Conservation (phyloP, 2,797 vertebrate species). For the Pteropus rufus region DNA sequence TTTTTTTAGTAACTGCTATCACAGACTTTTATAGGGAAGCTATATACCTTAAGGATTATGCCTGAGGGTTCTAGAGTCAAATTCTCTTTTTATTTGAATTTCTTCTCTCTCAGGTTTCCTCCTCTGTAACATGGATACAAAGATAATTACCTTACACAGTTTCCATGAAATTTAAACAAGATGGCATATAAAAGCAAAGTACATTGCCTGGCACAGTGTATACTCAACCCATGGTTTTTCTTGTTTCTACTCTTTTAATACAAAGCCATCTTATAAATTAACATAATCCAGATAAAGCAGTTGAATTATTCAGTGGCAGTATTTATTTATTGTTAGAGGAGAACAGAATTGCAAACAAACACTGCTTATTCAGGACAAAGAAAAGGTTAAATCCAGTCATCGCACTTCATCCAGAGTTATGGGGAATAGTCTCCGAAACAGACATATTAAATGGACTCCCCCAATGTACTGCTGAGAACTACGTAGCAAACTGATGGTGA, state of each 20-base stretch:
- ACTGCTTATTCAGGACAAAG: background rate
- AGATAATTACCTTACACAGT: background rate
- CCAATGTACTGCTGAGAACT: background rate
- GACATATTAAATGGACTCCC: background rate
- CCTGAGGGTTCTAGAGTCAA: background rate
- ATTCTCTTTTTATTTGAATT: background rate
- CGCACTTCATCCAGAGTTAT: background rate
- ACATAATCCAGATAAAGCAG: background rate
- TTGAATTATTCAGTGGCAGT: background rate
- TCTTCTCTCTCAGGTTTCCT: background rate
- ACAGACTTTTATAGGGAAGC: background rate
- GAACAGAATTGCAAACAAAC: background rate
- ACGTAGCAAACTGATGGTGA: background rate
- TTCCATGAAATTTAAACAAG: background rate
- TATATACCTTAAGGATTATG: background rate
- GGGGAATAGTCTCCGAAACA: background rate
- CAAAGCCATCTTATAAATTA: background rate
- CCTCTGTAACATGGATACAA: background rate
- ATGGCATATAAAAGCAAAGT: background rate
- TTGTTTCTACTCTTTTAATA: background rate
- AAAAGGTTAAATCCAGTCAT: background rate
- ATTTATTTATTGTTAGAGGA: slow-evolving; percentile 19
- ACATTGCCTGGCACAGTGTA: background rate
- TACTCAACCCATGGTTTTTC: background rate
- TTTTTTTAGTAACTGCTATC: background rate